A percentile compares a stretch with the other conserved stretches of the same genome.
Evolutionary conservation across 2,888 invertebrate genomes (phyloP).

Genomic region (Theretra japonica): DNA sequence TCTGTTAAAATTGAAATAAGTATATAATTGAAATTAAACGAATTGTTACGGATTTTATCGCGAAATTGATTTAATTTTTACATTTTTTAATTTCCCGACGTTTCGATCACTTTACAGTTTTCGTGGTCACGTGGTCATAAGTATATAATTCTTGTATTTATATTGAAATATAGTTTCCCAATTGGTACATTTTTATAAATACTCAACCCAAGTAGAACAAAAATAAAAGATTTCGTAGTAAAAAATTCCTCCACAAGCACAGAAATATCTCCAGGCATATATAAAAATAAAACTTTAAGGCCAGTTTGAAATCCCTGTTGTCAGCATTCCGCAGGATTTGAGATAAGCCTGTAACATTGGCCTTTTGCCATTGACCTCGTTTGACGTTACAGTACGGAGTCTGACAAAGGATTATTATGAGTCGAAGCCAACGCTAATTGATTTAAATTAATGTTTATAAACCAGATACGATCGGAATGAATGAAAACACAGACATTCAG

Average conservation of each 20-base stretch:
- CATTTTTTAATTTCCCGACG: too few relatives aligned
- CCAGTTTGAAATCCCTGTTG: not conserved
- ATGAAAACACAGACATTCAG: too few relatives aligned
- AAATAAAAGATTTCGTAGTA: not conserved
- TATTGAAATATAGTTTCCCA: too few relatives aligned
- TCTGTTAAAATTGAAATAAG: too few relatives aligned
- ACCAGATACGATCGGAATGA: not conserved
- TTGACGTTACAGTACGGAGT: not conserved
- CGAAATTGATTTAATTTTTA: too few relatives aligned
- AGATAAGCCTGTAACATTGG: conserved; percentile 6
- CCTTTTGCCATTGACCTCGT: conserved; percentile 2
- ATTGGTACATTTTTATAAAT: too few relatives aligned
- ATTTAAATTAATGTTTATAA: not conserved
- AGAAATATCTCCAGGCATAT: not conserved
- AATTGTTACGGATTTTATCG: too few relatives aligned
- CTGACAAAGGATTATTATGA: not conserved
- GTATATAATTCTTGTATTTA: too few relatives aligned
- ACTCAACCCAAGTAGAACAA: too few relatives aligned
- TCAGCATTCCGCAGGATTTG: not conserved
- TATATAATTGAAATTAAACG: too few relatives aligned
- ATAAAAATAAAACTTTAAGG: conserved; percentile 2
- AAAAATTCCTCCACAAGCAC: not conserved
- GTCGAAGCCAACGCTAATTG: not conserved
- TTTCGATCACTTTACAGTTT: too few relatives aligned
- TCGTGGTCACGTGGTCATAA: too few relatives aligned